Evolutionary conservation across 2,113 vertebrate species (phyloP), one percentile per base, ranked within the genome.

Genomic region (Marmota monax): DNA sequence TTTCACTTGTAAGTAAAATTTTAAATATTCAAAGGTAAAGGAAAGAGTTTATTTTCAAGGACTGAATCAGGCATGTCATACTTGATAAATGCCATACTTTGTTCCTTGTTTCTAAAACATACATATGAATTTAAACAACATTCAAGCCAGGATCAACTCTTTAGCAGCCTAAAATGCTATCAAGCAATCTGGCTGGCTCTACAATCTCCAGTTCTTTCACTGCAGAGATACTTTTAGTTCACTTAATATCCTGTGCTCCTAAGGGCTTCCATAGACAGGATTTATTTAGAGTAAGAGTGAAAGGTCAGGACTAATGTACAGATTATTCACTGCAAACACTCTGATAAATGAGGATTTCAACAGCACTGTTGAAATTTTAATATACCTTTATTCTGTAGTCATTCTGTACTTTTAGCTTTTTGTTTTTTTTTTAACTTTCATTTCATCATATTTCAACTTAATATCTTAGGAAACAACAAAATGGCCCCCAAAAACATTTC

Each of bases 401-500:
- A 56, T 20, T 56, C 56, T 56, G 56, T 56, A 56, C 18, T 20
- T 56, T 56, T 56, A 56, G 56, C 56, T 20, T 77, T 72, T 8
- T 10, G 10, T 1, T 48, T 48, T 51, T 51, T 32, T 39, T 25
- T 45, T 9, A 45, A 63, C 25, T 88, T 96, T 88, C 34, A 95
- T 79, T 85, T 84, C 56, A 73, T 77, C n/a, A 74, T 77, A 95
- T 76, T 85, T 90, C 82, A 94, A 82, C 13, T 79, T 76, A 82
- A 89, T 48, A 88, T 76, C 90, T 96, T 70, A 96, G 83, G 51
- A 73, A 95, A 70, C 27, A 95, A 89, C 84, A 88, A 88, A 88
- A 32, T 85, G 73, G 90, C 65, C 58, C 12, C 23, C 61, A 22
- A 92, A 79, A 58, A 18, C 17, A 86, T 53, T 87, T 94, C 22